Conservation (phyloP, 1,140 invertebrate genomes). For the Euwallacea fornicatus region DNA sequence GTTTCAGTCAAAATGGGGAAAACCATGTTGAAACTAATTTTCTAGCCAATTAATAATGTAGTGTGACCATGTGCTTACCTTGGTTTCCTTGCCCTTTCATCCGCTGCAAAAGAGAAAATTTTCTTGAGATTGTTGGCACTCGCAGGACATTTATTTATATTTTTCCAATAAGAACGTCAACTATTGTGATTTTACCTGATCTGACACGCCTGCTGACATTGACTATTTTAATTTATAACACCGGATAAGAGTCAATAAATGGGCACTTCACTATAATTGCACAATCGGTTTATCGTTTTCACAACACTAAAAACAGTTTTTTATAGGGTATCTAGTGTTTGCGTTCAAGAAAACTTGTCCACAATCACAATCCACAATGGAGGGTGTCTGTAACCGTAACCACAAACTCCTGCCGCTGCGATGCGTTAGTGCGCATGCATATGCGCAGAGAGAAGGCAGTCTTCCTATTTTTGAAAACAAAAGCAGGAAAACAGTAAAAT, state of each 20-base stretch:
- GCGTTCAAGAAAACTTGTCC: too few species aligned
- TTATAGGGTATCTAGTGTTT: too few species aligned
- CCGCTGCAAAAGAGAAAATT: conserved; percentile 66
- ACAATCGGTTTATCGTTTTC: conserved; percentile 14
- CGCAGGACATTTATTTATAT: background rate
- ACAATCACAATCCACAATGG: too few species aligned
- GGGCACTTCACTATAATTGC: conserved; percentile 40
- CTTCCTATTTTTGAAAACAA: too few species aligned
- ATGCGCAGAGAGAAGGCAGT: too few species aligned
- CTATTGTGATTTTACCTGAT: conserved; percentile 59
- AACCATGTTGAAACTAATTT: too few species aligned
- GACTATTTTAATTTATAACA: conserved; percentile 53
- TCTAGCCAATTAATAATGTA: too few species aligned
- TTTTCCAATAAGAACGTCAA: conserved; percentile 42
- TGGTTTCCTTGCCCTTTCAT: conserved; percentile 88
- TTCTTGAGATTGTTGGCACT: conserved; percentile 25
- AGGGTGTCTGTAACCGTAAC: too few species aligned
- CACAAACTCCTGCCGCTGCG: too few species aligned
- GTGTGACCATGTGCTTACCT: conserved; percentile 59
- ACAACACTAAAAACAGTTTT: background rate
- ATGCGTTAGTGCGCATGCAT: too few species aligned
- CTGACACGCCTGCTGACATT: conserved; percentile 72
- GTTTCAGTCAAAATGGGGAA: background rate
- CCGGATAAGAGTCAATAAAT: conserved; percentile 31
- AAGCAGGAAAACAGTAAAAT: too few species aligned